Percentiles rank a stretch among this genome's conserved stretches.
phyloP scores from a whole-genome alignment of 2,797 vertebrate species.

The Potorous gilbertii region DNA sequence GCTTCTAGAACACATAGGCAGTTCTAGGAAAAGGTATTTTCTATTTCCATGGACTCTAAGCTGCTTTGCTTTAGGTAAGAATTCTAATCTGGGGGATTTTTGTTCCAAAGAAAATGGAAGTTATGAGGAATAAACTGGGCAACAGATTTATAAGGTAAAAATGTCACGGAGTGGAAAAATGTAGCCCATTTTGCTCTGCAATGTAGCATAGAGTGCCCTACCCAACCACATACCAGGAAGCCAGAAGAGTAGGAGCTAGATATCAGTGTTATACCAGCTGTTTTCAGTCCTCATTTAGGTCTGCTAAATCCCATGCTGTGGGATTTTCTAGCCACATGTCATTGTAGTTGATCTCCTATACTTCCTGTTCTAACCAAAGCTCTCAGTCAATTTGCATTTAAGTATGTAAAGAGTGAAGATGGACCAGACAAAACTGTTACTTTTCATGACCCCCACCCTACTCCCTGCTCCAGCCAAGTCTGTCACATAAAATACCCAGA shows the following conservation, averaged over 20 bases:
- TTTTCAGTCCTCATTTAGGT: conserved; percentile 13
- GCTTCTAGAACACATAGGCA: not conserved
- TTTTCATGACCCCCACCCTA: not conserved
- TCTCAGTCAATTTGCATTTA: not conserved
- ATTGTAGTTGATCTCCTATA: not conserved
- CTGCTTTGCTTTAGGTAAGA: not conserved
- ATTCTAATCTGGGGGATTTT: not conserved
- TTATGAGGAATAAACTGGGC: not conserved
- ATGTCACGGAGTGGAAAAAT: not conserved
- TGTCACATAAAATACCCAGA: not conserved
- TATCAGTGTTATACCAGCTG: not conserved
- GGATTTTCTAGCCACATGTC: not conserved
- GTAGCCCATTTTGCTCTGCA: not conserved
- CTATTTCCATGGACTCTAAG: not conserved
- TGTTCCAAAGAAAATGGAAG: not conserved
- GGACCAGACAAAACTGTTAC: not conserved
- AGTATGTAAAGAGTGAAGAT: not conserved
- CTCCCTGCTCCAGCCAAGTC: no score
- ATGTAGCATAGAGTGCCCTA: not conserved
- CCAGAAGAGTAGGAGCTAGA: not conserved
- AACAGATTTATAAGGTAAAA: not conserved
- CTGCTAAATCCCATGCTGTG: not conserved
- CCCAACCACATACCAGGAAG: not conserved
- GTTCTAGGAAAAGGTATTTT: not conserved
- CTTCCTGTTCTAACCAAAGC: not conserved